Conservation (phyloP, 1,140 invertebrate species). For the Solenopsis invicta region DNA sequence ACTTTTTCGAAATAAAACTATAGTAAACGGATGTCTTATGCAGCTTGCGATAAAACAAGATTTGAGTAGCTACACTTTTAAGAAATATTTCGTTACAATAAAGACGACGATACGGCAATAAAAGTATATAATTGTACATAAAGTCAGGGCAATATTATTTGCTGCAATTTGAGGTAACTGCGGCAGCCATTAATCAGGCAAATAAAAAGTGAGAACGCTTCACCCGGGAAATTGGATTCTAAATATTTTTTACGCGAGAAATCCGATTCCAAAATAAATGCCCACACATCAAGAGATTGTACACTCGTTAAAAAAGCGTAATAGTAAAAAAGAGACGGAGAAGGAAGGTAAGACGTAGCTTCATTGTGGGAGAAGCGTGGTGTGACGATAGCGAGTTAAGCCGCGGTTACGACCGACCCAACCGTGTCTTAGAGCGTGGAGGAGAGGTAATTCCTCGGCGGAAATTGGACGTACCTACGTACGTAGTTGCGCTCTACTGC, state of each 20-base stretch:
- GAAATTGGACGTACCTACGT: constrained; percentile 80
- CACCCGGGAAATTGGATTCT: background rate
- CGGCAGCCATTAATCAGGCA: background rate
- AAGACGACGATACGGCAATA: background rate
- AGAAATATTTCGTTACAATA: background rate
- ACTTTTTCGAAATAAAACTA: background rate
- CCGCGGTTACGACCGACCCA: constrained; percentile 75
- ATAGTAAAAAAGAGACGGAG: constrained; percentile 17
- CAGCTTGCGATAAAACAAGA: background rate
- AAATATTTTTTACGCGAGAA: constrained; percentile 1
- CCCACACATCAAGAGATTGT: constrained; percentile 6
- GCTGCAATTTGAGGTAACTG: background rate
- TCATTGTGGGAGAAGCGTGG: constrained; percentile 8
- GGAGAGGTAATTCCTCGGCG: constrained; percentile 78
- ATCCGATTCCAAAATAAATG: constrained; percentile 23
- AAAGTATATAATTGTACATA: background rate
- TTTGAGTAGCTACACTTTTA: background rate
- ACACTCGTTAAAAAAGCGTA: constrained; percentile 24
- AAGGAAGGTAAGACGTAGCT: background rate
- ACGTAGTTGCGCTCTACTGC: constrained; percentile 18
- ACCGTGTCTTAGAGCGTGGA: constrained; percentile 71
- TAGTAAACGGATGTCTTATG: background rate
- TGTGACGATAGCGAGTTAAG: constrained; percentile 72
- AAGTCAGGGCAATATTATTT: background rate
- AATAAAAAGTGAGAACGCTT: background rate